These are phyloP conservation scores for Puntigrus tetrazona DNA, from an alignment of 2,113 vertebrate species.

Conservation along the genomic window DNA sequence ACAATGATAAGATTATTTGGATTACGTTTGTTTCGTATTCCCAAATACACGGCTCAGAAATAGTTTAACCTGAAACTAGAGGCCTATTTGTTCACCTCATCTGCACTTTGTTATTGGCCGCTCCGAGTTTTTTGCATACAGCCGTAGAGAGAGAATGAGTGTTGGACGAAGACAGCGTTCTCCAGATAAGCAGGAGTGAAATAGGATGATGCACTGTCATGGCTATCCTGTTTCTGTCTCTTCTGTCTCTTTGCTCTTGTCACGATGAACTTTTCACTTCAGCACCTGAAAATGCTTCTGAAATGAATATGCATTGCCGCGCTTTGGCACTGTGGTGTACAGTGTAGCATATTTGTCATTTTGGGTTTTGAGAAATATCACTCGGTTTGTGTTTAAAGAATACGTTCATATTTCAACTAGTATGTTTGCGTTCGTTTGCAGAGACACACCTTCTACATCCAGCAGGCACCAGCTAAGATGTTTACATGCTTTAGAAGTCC, in stretches of 20 bases:
- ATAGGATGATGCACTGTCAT: slow-evolving; percentile 38
- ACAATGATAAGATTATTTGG: too few relatives aligned
- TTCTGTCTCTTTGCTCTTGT: slow-evolving; percentile 27
- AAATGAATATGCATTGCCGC: slow-evolving; percentile 41
- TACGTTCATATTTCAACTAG: neutral
- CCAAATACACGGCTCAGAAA: neutral
- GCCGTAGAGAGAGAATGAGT: neutral
- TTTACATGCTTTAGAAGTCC: slow-evolving; percentile 14
- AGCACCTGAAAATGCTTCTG: neutral
- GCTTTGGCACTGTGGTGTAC: neutral
- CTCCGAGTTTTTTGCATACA: neutral
- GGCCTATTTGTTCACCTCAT: neutral
- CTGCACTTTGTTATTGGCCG: neutral
- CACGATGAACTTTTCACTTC: slow-evolving; percentile 8
- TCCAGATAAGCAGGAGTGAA: slow-evolving; percentile 23
- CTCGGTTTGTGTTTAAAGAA: too few relatives aligned
- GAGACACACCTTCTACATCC: neutral
- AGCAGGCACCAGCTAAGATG: neutral
- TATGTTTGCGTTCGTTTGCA: neutral
- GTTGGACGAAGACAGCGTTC: neutral
- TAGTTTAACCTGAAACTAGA: neutral
- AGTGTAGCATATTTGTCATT: neutral
- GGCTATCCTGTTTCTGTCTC: slow-evolving; percentile 50
- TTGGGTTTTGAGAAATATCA: neutral
- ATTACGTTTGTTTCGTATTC: neutral